Conservation (phyloP, 2,797 vertebrate genomes). For the Cetoscarus ocellatus region DNA sequence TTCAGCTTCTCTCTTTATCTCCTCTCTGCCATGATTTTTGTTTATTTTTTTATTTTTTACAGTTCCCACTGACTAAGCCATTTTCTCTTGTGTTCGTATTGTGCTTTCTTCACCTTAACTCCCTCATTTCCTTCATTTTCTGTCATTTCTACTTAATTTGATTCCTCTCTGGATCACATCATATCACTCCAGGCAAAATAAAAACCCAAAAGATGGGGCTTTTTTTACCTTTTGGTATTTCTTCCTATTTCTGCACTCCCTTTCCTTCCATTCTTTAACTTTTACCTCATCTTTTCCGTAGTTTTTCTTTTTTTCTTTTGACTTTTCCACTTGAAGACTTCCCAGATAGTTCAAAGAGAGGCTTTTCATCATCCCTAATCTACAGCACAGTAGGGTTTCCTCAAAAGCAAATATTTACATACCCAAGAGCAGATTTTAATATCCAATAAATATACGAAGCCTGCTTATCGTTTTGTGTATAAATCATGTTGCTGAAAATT, state of each 20-base stretch:
- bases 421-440: slow-evolving; percentile 34
- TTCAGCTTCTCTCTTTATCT: slow-evolving; percentile 49
- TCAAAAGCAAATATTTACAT: slow-evolving; percentile 47
- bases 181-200: slow-evolving; percentile 40
- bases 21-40: slow-evolving; percentile 23
- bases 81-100: slow-evolving; percentile 8
- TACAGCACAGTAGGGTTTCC: slow-evolving; percentile 30
- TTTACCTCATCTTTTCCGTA: slow-evolving; percentile 25
- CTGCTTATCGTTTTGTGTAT: slow-evolving; percentile 34
- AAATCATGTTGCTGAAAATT: slow-evolving; percentile 4
- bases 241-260: background rate
- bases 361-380: slow-evolving; percentile 52
- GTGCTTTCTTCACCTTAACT: slow-evolving; percentile 18
- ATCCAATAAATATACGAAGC: slow-evolving; percentile 44
- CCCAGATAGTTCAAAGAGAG: slow-evolving; percentile 53
- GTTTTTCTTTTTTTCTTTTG: background rate
- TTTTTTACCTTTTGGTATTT: slow-evolving; percentile 1
- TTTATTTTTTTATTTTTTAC: too few species aligned
- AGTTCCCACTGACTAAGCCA: slow-evolving; percentile 19
- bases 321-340: slow-evolving; percentile 19
- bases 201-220: slow-evolving; percentile 25
- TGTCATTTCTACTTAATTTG: slow-evolving; percentile 36
- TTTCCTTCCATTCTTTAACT: slow-evolving; percentile 15
- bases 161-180: slow-evolving; percentile 26
- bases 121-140: slow-evolving; percentile 20